Evolutionary conservation across 2,888 invertebrate genomes (phyloP), one percentile per base, ranked within the genome.

Genomic region (Dusona sp.): DNA sequence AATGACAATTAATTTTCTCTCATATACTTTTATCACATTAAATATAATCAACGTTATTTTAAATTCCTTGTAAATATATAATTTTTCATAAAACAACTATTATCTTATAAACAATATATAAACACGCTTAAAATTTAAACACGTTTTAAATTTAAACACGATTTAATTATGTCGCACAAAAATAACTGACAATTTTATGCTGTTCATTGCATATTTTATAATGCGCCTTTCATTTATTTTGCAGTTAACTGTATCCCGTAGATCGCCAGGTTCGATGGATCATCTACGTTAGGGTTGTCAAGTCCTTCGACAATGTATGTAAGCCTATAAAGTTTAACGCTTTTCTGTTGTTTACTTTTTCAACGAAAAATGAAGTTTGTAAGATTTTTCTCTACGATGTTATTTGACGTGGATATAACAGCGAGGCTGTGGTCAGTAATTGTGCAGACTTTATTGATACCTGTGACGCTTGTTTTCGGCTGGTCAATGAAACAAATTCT

Each of bases 261-360:
- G 65, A 74, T 79, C 65, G 61, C 45, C 51, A 75, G 65, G 36
- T 67, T 79, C 78, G 68, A 85, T 85, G 85, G 85, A 80, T 87
- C 86, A 85, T 86, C 73, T 70, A 51, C 74, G 78, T 80, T 86
- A 86, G 65, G 78, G 48, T 79, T 51, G 38, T 48, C 64, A 85
- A 79, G 80, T 74, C 77, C 73, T 83, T 86, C 72, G 78, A 87
- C 88, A 89, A 89, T 85, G 88, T 85, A 77, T 87, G 88, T 89
- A 82, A 57, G 33, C 61, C 33, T 64, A 16, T 29, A 16, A 42
- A 36, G 7, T 19, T 7, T 45, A 22, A 25, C 13, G 33, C 33
- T 16, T 33, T 11, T 3, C 2, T 7, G 42, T 54, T 19, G 64
- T 54, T 68, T 33, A 29, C 29, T 36, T 51, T 64, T 72, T 19